Evolutionary conservation across 2,888 invertebrate genomes (phyloP).

Genomic region (Phasia obesa): DNA sequence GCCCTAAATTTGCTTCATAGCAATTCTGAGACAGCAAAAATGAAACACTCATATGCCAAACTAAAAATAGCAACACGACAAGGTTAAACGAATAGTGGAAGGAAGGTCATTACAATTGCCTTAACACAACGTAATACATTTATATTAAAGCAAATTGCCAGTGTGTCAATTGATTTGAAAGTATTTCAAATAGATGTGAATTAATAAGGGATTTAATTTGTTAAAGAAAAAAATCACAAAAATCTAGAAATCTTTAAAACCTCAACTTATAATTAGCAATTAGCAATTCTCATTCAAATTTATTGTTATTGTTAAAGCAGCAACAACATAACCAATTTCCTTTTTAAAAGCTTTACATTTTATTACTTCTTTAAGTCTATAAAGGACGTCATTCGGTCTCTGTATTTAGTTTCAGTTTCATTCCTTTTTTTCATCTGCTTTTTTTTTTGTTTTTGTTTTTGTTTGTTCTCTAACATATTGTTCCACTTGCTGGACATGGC

Average conservation of each 20-base stretch:
- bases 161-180: slow-evolving; percentile 23
- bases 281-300: slow-evolving; percentile 51
- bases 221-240: not conserved
- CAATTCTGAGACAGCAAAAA: slow-evolving; percentile 16
- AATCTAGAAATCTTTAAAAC: slow-evolving; percentile 16
- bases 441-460: not conserved
- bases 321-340: not conserved
- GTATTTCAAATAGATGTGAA: not conserved
- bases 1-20: slow-evolving; percentile 52
- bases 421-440: not conserved
- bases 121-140: not conserved
- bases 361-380: slow-evolving; percentile 37
- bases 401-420: slow-evolving; percentile 39
- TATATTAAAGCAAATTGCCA: not conserved
- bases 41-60: not conserved
- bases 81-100: slow-evolving; percentile 63
- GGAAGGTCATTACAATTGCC: slow-evolving; percentile 61
- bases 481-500: slow-evolving; percentile 22
- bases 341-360: slow-evolving; percentile 17
- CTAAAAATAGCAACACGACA: slow-evolving; percentile 16
- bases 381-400: slow-evolving; percentile 51
- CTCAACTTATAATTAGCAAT: slow-evolving; percentile 58
- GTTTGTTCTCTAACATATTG: not conserved
- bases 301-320: not conserved
- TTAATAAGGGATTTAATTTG: slow-evolving; percentile 6